Percentiles rank a stretch among this genome's conserved stretches.
phyloP scores from a whole-genome alignment of 2,797 vertebrate species.

The Notolabrus celidotus region DNA sequence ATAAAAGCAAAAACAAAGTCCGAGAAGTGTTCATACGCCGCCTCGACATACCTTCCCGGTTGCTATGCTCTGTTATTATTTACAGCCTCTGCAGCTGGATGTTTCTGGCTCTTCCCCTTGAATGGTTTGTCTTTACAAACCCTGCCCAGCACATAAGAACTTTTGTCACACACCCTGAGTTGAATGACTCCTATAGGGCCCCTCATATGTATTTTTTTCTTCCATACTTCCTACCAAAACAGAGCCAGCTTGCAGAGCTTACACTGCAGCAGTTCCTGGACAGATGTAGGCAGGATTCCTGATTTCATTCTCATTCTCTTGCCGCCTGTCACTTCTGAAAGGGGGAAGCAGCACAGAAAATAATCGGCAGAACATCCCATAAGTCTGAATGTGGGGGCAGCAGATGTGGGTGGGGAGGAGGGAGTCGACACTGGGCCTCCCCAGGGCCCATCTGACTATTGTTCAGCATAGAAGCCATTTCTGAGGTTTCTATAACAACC shows the following conservation, averaged over 20 bases:
- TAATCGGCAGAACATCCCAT: conserved; percentile 87
- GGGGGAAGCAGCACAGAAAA: conserved; percentile 78
- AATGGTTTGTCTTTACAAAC: conserved; percentile 41
- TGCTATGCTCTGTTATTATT: conserved; percentile 68
- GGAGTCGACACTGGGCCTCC: conserved; percentile 67
- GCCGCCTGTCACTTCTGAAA: conserved; percentile 79
- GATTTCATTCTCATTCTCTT: conserved; percentile 75
- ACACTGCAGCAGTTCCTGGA: conserved; percentile 55
- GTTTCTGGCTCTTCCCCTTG: conserved; percentile 49
- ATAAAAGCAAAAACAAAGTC: conserved; percentile 4
- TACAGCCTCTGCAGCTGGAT: conserved; percentile 55
- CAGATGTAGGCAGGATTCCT: conserved; percentile 82
- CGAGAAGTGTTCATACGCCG: background rate
- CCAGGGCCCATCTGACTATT: conserved; percentile 86
- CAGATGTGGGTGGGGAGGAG: conserved; percentile 91
- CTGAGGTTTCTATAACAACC: conserved; percentile 93
- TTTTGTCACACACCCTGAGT: conserved; percentile 55
- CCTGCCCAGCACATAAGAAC: conserved; percentile 46
- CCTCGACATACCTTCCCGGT: conserved; percentile 51
- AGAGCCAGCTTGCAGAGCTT: conserved; percentile 26
- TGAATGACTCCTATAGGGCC: conserved; percentile 28
- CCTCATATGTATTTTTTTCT: conserved; percentile 7
- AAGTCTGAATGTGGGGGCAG: conserved; percentile 91
- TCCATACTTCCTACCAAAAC: conserved; percentile 35
- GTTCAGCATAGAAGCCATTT: conserved; percentile 90